phyloP scores from a whole-genome alignment of 1,140 invertebrate species.

The Caenorhabditis latens region DNA sequence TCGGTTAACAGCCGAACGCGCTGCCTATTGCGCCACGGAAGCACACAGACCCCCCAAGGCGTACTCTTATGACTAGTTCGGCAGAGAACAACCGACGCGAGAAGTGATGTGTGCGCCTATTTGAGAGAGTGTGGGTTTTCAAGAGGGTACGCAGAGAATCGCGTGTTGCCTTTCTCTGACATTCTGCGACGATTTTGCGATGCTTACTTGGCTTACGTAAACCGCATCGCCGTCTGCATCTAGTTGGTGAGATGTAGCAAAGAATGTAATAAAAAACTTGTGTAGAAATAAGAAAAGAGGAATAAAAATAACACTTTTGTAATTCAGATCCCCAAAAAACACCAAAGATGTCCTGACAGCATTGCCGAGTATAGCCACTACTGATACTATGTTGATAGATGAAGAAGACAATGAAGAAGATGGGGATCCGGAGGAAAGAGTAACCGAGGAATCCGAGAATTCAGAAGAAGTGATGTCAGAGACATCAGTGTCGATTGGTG shows the following conservation, averaged over 20 bases:
- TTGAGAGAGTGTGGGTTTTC: no score
- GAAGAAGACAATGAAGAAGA: neutral
- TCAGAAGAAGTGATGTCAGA: conserved; percentile 47
- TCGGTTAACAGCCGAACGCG: conserved; percentile 77
- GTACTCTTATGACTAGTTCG: neutral
- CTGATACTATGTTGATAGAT: conserved; percentile 51
- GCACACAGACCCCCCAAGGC: conserved; percentile 10
- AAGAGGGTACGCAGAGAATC: no score
- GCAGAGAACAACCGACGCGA: neutral
- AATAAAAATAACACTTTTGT: neutral
- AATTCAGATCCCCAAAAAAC: neutral
- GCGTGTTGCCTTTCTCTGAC: neutral
- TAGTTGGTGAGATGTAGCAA: neutral
- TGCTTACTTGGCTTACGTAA: neutral
- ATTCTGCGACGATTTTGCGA: neutral
- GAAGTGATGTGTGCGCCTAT: no score
- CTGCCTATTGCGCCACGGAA: conserved; percentile 65
- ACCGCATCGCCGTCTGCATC: neutral
- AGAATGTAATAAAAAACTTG: neutral
- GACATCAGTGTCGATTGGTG: conserved; percentile 16
- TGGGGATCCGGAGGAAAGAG: neutral
- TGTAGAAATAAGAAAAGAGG: no score
- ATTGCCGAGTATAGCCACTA: conserved; percentile 52
- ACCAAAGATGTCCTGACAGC: conserved; percentile 56
- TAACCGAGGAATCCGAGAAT: neutral